phyloP scores from a whole-genome alignment of 2,113 vertebrate genomes.

The Sebastes schlegelii region DNA sequence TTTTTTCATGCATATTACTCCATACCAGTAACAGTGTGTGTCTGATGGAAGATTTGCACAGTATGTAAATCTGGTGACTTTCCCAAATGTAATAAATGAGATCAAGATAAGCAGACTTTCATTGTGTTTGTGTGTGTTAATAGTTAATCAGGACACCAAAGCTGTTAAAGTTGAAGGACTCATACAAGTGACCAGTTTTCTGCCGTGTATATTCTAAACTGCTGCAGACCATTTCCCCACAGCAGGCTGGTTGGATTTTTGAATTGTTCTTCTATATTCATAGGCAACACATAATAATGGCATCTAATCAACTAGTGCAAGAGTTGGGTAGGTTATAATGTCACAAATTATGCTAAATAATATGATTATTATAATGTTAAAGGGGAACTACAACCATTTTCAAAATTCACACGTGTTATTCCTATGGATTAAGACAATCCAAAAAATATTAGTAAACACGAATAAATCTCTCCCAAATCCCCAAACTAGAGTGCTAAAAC shows the following conservation, averaged over 20 bases:
- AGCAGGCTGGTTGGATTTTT: not conserved
- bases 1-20: not conserved
- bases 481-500: too few species aligned
- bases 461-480: too few species aligned
- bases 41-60: not conserved
- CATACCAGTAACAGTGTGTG: not conserved
- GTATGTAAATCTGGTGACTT: not conserved
- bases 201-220: not conserved
- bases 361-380: too few species aligned
- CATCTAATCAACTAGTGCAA: not conserved
- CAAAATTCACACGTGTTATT: too few species aligned
- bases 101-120: not conserved
- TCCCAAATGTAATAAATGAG: not conserved
- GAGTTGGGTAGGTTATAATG: not conserved
- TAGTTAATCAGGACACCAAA: not conserved
- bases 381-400: too few species aligned
- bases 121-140: not conserved
- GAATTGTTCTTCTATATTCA: not conserved
- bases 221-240: not conserved
- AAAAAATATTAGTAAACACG: too few species aligned
- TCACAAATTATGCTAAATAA: not conserved
- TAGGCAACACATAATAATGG: not conserved
- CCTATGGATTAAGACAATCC: too few species aligned
- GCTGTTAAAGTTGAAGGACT: too few species aligned
- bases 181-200: not conserved